Conservation (phyloP, 2,797 vertebrate genomes). For the Salarias fasciatus region DNA sequence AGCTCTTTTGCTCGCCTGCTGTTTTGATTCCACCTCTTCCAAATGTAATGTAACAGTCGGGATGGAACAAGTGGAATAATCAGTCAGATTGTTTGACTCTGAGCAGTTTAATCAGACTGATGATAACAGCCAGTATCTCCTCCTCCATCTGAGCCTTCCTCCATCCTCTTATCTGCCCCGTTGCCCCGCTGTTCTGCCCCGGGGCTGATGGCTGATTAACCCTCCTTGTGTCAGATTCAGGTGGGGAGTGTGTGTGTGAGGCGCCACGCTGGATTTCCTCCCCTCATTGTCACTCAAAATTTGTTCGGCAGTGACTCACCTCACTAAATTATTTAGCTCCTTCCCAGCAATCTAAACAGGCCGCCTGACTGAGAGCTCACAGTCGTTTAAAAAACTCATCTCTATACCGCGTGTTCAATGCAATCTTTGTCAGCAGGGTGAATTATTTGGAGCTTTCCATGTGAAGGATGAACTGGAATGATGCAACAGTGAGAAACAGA, state of each 20-base stretch:
- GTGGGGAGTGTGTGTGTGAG: conserved; percentile 25
- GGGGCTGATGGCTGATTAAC: conserved; percentile 46
- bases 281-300: conserved; percentile 48
- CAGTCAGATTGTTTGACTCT: too few species aligned
- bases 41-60: too few species aligned
- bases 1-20: too few species aligned
- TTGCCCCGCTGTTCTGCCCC: conserved; percentile 16
- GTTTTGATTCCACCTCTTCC: too few species aligned
- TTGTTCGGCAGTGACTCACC: conserved; percentile 43
- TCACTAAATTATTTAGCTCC: conserved; percentile 40
- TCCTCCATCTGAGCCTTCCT: background rate
- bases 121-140: too few species aligned
- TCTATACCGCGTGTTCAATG: background rate
- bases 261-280: conserved; percentile 40
- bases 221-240: conserved; percentile 41
- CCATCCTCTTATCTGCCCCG: conserved; percentile 11
- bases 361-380: conserved; percentile 2
- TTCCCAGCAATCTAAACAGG: conserved; percentile 17
- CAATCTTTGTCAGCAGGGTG: conserved; percentile 10
- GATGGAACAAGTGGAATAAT: too few species aligned
- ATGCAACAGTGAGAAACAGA: conserved; percentile 46
- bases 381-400: conserved; percentile 13
- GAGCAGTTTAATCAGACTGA: too few species aligned
- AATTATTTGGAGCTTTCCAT: conserved; percentile 9
- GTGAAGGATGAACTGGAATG: conserved; percentile 13